These are phyloP conservation scores for Apodemia zela DNA, from an alignment of 2,888 invertebrate species.

Conservation along the genomic window DNA sequence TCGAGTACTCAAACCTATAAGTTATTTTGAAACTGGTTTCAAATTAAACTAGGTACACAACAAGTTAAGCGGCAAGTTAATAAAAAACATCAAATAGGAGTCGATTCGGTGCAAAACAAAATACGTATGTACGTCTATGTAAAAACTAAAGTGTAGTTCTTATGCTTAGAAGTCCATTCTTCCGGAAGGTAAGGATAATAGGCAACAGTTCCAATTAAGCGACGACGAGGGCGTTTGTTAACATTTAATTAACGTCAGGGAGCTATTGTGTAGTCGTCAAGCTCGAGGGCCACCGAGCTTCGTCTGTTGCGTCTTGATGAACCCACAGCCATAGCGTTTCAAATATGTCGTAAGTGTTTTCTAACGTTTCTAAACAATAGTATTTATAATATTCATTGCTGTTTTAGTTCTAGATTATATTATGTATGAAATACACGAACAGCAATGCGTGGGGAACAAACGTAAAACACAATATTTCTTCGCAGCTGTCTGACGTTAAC, in stretches of 20 bases:
- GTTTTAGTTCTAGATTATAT: constrained; percentile 21
- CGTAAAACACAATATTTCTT: constrained; percentile 30
- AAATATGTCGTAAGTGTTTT: constrained; percentile 51
- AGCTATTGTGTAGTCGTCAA: constrained; percentile 70
- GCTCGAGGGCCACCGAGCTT: constrained; percentile 55
- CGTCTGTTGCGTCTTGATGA: constrained; percentile 54
- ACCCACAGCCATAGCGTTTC: constrained; percentile 59
- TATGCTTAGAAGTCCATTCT: constrained; percentile 67
- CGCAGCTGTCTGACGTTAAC: constrained; percentile 33
- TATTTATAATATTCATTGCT: constrained; percentile 36
- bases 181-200: constrained; percentile 76
- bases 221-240: constrained; percentile 79
- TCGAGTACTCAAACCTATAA: no score
- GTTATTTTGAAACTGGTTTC: no score
- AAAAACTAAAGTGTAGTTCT: constrained; percentile 47
- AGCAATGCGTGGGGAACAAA: constrained; percentile 30
- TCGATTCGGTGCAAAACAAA: not conserved
- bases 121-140: not conserved
- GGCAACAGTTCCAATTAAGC: constrained; percentile 80
- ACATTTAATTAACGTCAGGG: constrained; percentile 79
- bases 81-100: no score
- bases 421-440: constrained; percentile 18
- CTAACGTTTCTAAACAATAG: constrained; percentile 31
- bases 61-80: no score
- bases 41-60: no score